Evolutionary conservation across 2,113 vertebrate genomes (phyloP).

Genomic region (Chroicocephalus ridibundus): DNA sequence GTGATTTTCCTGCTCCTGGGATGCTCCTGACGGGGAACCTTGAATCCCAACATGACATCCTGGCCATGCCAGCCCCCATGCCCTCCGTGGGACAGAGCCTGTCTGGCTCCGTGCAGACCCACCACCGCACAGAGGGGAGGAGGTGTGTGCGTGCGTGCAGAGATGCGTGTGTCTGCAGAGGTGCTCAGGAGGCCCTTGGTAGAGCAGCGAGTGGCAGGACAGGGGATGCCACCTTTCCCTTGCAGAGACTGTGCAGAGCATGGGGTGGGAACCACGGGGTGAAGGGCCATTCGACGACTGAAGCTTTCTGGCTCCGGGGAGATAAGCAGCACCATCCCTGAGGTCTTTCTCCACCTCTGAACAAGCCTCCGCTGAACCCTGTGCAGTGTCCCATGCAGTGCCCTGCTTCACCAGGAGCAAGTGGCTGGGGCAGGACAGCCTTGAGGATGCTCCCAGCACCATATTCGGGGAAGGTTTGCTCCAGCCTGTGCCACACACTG

Average conservation of each 20-base stretch:
- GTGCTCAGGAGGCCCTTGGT: neutral
- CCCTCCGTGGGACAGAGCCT: neutral
- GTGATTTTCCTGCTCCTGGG: neutral
- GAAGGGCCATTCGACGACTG: neutral
- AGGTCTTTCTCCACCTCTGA: neutral
- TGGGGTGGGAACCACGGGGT: neutral
- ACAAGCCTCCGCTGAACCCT: neutral
- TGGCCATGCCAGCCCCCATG: fast-evolving
- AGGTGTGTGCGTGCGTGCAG: fast-evolving
- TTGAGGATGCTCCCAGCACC: fast-evolving
- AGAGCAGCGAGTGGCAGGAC: fast-evolving
- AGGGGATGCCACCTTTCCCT: neutral
- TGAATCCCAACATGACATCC: neutral
- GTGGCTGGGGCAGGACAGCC: neutral
- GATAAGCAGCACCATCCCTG: neutral
- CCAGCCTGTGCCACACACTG: neutral
- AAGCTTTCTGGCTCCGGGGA: neutral
- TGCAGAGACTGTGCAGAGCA: fast-evolving
- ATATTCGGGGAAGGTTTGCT: neutral
- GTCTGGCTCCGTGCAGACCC: neutral
- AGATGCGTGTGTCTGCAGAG: neutral
- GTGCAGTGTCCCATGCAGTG: fast-evolving
- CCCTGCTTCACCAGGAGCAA: neutral
- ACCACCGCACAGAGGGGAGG: neutral
- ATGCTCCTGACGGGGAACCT: neutral